Percentiles rank a stretch among this genome's conserved stretches.
Conservation (phyloP, 2,797 vertebrate species). For the Poeciliopsis presidionis region DNA sequence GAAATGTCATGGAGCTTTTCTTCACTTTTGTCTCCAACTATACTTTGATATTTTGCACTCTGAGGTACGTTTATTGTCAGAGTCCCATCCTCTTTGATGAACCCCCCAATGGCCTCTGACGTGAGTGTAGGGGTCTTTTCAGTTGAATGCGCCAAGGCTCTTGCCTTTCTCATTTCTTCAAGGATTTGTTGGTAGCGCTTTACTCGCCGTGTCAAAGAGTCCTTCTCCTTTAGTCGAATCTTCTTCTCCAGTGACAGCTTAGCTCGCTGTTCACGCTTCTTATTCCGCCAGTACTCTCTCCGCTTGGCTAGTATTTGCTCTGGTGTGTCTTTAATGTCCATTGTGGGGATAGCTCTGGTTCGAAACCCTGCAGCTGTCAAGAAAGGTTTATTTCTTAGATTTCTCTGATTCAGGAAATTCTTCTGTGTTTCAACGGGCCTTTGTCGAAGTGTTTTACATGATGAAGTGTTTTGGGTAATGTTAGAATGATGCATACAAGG, state of each 20-base stretch:
- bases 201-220: constrained; percentile 70
- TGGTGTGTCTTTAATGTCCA: constrained; percentile 61
- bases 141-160: constrained; percentile 38
- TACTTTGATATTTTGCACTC: constrained; percentile 22
- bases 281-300: constrained; percentile 83
- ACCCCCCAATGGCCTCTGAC: constrained; percentile 75
- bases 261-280: constrained; percentile 83
- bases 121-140: constrained; percentile 35
- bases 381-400: constrained; percentile 44
- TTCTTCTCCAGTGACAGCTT: constrained; percentile 76
- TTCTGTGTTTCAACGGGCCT: constrained; percentile 66
- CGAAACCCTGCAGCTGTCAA: constrained; percentile 39
- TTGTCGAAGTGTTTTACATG: constrained; percentile 67
- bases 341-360: constrained; percentile 42
- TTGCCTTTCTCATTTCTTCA: constrained; percentile 71
- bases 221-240: constrained; percentile 74
- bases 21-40: constrained; percentile 11
- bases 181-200: constrained; percentile 78
- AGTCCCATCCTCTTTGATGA: constrained; percentile 82
- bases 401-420: constrained; percentile 62
- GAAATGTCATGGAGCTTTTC: constrained; percentile 18
- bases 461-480: constrained; percentile 31
- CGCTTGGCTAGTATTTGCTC: constrained; percentile 78
- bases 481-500: constrained; percentile 37
- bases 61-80: constrained; percentile 67